Conservation (phyloP, 2,113 vertebrate species). For the Planiliza haematocheilus region DNA sequence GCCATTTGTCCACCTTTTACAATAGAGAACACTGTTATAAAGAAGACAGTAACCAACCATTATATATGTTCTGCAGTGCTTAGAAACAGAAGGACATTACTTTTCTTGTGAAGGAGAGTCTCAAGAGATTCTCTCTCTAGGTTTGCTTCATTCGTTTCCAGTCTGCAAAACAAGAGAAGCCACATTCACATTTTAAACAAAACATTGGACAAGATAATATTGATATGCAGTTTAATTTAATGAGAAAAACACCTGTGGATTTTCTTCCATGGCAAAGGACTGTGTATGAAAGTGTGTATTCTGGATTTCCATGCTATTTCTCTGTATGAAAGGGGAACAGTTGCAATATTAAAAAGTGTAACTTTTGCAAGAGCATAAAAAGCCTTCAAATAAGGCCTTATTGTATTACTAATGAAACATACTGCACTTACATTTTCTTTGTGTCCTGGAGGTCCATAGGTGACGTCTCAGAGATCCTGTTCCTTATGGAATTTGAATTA, state of each 20-base stretch:
- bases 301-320: conserved; percentile 49
- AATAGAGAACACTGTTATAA: conserved; percentile 19
- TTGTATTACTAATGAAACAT: not conserved
- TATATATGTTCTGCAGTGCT: conserved; percentile 39
- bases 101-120: conserved; percentile 86
- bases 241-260: conserved; percentile 42
- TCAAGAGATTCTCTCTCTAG: conserved; percentile 87
- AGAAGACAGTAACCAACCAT: conserved; percentile 24
- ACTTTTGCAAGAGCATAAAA: not conserved
- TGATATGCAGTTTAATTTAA: not conserved
- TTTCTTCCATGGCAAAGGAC: conserved; percentile 31
- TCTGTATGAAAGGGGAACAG: conserved; percentile 35
- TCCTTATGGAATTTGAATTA: conserved; percentile 28
- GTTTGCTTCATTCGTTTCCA: conserved; percentile 83
- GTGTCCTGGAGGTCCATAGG: conserved; percentile 10
- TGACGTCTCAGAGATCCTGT: conserved; percentile 1
- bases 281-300: conserved; percentile 52
- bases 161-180: conserved; percentile 68
- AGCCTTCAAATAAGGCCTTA: not conserved
- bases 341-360: conserved; percentile 3
- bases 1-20: conserved; percentile 63
- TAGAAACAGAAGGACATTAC: conserved; percentile 80
- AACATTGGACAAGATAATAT: not conserved
- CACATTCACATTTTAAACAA: conserved; percentile 9
- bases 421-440: conserved; percentile 50